Conservation (phyloP, 2,113 vertebrate species). For the Seriola quinqueradiata region DNA sequence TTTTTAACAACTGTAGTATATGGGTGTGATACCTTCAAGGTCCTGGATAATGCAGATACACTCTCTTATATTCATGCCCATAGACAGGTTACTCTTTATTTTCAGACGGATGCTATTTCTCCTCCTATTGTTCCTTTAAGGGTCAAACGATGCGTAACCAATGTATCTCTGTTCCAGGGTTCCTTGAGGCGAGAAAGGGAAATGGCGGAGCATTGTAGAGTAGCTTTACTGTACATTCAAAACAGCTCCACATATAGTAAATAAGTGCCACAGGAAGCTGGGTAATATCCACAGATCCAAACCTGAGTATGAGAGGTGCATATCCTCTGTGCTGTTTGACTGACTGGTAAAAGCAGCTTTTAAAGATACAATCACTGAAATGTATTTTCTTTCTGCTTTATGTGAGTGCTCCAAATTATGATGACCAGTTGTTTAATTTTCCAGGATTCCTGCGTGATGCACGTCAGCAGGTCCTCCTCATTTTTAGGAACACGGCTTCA, state of each 20-base stretch:
- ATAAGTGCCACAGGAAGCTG: background rate
- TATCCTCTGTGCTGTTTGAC: background rate
- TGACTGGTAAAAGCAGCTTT: background rate
- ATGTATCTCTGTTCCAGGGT: constrained; percentile 2
- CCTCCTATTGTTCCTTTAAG: constrained; percentile 34
- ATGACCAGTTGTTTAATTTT: constrained; percentile 27
- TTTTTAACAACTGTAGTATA: constrained; percentile 42
- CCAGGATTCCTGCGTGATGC: constrained; percentile 1
- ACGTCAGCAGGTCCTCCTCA: background rate
- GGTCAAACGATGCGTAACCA: constrained; percentile 24
- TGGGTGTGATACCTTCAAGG: constrained; percentile 50
- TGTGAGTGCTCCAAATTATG: background rate
- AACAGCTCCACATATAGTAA: background rate
- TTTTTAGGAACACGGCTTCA: background rate
- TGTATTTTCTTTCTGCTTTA: background rate
- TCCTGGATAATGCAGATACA: constrained; percentile 36
- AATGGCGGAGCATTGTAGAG: background rate
- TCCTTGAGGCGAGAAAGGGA: background rate
- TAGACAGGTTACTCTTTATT: constrained; percentile 29
- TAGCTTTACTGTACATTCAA: background rate
- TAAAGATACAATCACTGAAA: constrained; percentile 5
- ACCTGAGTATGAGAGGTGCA: background rate
- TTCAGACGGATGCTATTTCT: constrained; percentile 14
- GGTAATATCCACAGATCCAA: background rate
- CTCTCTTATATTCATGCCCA: constrained; percentile 9